Percentiles rank a stretch among this genome's conserved stretches.
Conservation (phyloP, 2,113 vertebrate genomes). For the Strix uralensis region DNA sequence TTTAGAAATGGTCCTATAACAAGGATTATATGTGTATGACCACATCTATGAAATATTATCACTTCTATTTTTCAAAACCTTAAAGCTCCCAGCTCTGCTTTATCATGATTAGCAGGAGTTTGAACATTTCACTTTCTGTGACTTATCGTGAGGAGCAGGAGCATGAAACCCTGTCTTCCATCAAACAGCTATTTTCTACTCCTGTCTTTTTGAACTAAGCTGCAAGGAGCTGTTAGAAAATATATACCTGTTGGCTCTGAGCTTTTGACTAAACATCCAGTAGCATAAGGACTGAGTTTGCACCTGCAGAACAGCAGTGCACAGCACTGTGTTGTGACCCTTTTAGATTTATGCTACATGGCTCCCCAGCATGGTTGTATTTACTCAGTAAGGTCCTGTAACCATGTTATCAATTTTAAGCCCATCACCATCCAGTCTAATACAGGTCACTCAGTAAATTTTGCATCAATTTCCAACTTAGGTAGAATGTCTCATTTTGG, state of each 20-base stretch:
- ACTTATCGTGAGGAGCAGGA: background rate
- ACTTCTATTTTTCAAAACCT: background rate
- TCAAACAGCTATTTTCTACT: slow-evolving; percentile 1
- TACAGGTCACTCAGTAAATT: background rate
- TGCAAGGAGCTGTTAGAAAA: background rate
- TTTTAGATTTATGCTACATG: background rate
- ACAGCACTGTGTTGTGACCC: background rate
- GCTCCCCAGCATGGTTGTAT: background rate
- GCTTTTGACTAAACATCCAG: background rate
- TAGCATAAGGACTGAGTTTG: background rate
- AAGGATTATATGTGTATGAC: background rate
- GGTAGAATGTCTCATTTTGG: background rate
- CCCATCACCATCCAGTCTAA: background rate
- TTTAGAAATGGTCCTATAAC: background rate
- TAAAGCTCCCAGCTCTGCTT: background rate
- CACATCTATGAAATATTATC: background rate
- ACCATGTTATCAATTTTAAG: background rate
- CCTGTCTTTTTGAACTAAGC: background rate
- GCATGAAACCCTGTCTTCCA: background rate
- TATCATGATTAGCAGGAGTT: background rate
- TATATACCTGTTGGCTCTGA: background rate
- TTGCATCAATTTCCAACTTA: background rate
- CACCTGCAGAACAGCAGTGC: background rate
- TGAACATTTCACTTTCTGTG: background rate
- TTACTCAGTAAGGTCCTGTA: background rate